A percentile compares a stretch with the other conserved stretches of the same genome.
phyloP scores from a whole-genome alignment of 1,140 invertebrate species.

The Lepeophtheirus salmonis region DNA sequence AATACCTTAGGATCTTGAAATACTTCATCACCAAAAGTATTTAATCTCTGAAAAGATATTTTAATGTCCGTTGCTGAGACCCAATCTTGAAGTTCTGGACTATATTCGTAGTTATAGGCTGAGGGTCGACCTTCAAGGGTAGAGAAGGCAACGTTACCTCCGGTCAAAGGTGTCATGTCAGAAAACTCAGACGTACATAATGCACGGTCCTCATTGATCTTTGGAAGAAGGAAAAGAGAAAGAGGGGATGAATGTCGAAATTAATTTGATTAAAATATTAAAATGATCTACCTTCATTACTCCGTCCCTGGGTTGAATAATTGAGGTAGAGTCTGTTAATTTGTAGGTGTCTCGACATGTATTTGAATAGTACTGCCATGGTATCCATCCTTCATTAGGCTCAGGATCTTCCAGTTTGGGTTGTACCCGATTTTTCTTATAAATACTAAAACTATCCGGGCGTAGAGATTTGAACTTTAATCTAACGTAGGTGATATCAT shows the following conservation, averaged over 20 bases:
- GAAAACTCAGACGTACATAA: slow-evolving; percentile 90
- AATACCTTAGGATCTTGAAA: slow-evolving; percentile 79
- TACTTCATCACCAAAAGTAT: slow-evolving; percentile 95
- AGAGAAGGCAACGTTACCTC: slow-evolving; percentile 87
- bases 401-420: slow-evolving; percentile 24
- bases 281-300: slow-evolving; percentile 14
- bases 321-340: slow-evolving; percentile 12
- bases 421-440: slow-evolving; percentile 42
- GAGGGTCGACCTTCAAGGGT: slow-evolving; percentile 85
- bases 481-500: slow-evolving; percentile 88
- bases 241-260: background rate
- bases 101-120: slow-evolving; percentile 72
- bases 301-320: slow-evolving; percentile 18
- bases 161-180: slow-evolving; percentile 83
- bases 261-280: too few relatives aligned
- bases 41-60: slow-evolving; percentile 71
- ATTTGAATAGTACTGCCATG: slow-evolving; percentile 87
- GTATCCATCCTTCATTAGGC: slow-evolving; percentile 64
- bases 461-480: slow-evolving; percentile 80
- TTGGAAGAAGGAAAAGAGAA: slow-evolving; percentile 24
- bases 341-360: slow-evolving; percentile 8
- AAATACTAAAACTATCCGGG: slow-evolving; percentile 93
- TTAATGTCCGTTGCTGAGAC: slow-evolving; percentile 85
- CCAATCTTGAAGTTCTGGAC: slow-evolving; percentile 77
- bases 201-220: slow-evolving; percentile 60